These are phyloP conservation scores for Parotocinclus haroldoi DNA, from an alignment of 2,797 vertebrate species.

Conservation along the genomic window DNA sequence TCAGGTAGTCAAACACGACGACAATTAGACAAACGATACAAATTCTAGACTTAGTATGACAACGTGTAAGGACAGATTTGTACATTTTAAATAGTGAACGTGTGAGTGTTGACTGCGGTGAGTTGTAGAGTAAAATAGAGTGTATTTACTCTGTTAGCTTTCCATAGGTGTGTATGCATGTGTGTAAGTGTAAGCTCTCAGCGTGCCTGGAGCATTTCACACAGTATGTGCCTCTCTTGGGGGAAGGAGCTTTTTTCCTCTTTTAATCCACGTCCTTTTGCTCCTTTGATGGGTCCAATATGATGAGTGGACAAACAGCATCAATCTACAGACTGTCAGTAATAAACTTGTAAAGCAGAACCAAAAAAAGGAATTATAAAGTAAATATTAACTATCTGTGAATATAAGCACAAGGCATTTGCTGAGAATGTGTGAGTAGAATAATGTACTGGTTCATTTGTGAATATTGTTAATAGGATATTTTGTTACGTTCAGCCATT, in stretches of 20 bases:
- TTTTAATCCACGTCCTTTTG: conserved; percentile 40
- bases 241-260: conserved; percentile 41
- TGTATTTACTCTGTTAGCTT: conserved; percentile 22
- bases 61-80: conserved; percentile 13
- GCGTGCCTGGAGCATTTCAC: conserved; percentile 61
- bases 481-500: conserved; percentile 82
- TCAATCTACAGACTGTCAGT: conserved; percentile 39
- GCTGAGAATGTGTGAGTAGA: conserved; percentile 71
- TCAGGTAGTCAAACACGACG: neutral
- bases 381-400: conserved; percentile 44
- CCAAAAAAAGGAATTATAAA: conserved; percentile 46
- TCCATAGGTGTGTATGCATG: conserved; percentile 42
- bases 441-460: conserved; percentile 65
- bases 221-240: conserved; percentile 69
- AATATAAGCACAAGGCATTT: conserved; percentile 71
- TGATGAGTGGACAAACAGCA: conserved; percentile 41
- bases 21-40: neutral
- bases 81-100: conserved; percentile 16
- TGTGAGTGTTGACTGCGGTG: conserved; percentile 7
- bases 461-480: conserved; percentile 81
- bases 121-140: conserved; percentile 11
- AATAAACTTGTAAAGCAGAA: conserved; percentile 47
- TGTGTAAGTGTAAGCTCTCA: conserved; percentile 66
- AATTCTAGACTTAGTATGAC: conserved; percentile 16
- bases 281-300: conserved; percentile 30